Base-by-base conservation (phyloP, 2,797 vertebrate genomes). In the Syngnathus acus region DNA sequence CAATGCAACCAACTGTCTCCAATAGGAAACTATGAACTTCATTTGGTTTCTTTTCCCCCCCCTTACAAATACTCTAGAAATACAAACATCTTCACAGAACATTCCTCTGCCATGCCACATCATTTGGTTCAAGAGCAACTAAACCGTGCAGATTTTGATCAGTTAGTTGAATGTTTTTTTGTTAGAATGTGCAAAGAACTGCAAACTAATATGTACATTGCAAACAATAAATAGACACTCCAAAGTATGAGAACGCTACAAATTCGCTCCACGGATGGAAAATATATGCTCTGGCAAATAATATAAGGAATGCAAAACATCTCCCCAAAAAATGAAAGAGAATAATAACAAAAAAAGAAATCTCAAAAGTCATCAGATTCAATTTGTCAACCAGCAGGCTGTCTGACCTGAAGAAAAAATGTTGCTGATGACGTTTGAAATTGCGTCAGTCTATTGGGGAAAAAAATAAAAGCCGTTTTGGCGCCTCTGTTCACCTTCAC, bases 171-270 rank as follows among this genome's bases (percentile, higher is more conserved):
- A 88, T 82, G 77, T 83, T 88, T 48, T 48, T 85, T 88, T 85
- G 80, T 89, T 82, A 90, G 89, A 88, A 84, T 93, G 93, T 94
- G 94, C 94, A 95, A 94, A 91, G 87, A 91, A 87, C 91, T 92
- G 94, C 91, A 94, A 93, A 92, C 88, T 89, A 92, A 94, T 94
- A 95, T 93, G 88, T 91, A 96, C 93, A 91, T 80, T 87, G 86
- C 85, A 91, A 92, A 91, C 68, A 88, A 91, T 89, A 91, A 91
- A 91, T 85, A 89, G 82, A 84, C 76, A 75, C 78, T 84, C 62
- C 75, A 84, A 89, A 88, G 88, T 77, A 74, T 88, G 82, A 80
- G 78, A 90, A 83, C 83, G 92, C 86, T 92, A 88, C 87, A 91
- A 91, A 93, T 89, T 68, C 91, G 87, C 75, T 77, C 87, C 87